Base-by-base conservation (phyloP, 2,113 vertebrate genomes). In the Dasyurus viverrinus region DNA sequence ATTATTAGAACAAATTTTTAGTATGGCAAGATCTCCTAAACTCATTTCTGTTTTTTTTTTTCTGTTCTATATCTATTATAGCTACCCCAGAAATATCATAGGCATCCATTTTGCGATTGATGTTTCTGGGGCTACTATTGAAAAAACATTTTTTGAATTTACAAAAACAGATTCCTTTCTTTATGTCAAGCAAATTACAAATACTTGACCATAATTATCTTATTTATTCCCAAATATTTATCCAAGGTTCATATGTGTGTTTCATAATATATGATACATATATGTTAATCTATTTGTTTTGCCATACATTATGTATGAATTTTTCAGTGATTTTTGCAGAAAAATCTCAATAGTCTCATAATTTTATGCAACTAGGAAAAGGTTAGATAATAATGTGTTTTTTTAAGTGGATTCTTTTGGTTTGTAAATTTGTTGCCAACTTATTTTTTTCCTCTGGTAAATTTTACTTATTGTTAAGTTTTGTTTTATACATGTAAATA, bases 301-400 rank as follows among this genome's bases (percentile, higher is more conserved):
- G 42, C 95, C 89, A 42, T n/a, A 89, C 94, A 95, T 48, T 54
- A 93, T 68, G 0, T 60, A 7, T 94, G 53, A 10, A 91, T 91
- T 96, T 97, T 94, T 48, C 48, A 93, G 2, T 68, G 60, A 68
- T 68, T 68, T 68, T 14, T 36, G 30, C 26, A 52, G 23, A 90
- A 93, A 94, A 92, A 48, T 36, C 60, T 68, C 60, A 68, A 14
- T 36, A 36, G 36, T 36, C 27, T 36, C 60, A n/a, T 48, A 57
- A 54, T 94, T 95, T 96, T 97, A 47, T 93, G 24, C 95, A 90
- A 90, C 89, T 97, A 12, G 53, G 19, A 96, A n/a, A 94, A 90
- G 89, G 53, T 93, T 48, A 92, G 93, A 2, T 47, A 8, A 90
- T 36, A 8, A 90, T 36, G 60, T 36, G 12, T 36, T 36, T 68